These are phyloP conservation scores for Stenolophus ochropezus DNA, from an alignment of 2,888 invertebrate species.

Conservation along the genomic window DNA sequence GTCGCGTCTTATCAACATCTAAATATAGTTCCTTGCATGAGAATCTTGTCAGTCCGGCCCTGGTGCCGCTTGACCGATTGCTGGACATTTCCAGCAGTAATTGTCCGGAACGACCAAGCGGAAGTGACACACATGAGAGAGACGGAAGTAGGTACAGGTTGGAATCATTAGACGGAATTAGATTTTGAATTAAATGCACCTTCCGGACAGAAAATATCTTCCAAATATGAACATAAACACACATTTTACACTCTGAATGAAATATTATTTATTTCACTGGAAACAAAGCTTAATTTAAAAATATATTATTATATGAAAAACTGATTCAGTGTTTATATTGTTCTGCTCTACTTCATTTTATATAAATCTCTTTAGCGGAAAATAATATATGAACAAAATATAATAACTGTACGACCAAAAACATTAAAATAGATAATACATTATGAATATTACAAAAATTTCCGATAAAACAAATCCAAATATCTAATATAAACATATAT, in stretches of 20 bases:
- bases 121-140: slow-evolving; percentile 26
- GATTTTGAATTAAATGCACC: not conserved
- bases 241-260: not conserved
- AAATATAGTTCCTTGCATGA: not conserved
- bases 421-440: not conserved
- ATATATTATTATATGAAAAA: not conserved
- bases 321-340: not conserved
- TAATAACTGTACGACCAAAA: not conserved
- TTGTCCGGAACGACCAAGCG: slow-evolving; percentile 34
- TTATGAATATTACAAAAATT: not conserved
- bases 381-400: not conserved
- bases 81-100: slow-evolving; percentile 32
- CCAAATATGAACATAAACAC: not conserved
- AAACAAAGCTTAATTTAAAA: not conserved
- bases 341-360: not conserved
- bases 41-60: not conserved
- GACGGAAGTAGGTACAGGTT: slow-evolving; percentile 24
- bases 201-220: not conserved
- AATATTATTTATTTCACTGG: not conserved
- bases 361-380: not conserved
- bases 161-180: not conserved
- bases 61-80: slow-evolving; percentile 10
- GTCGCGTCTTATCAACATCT: not conserved
- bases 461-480: not conserved
- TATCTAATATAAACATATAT: no score